Percentiles rank a stretch among this genome's conserved stretches.
phyloP scores from a whole-genome alignment of 1,140 invertebrate genomes.

The Bombus confusus region DNA sequence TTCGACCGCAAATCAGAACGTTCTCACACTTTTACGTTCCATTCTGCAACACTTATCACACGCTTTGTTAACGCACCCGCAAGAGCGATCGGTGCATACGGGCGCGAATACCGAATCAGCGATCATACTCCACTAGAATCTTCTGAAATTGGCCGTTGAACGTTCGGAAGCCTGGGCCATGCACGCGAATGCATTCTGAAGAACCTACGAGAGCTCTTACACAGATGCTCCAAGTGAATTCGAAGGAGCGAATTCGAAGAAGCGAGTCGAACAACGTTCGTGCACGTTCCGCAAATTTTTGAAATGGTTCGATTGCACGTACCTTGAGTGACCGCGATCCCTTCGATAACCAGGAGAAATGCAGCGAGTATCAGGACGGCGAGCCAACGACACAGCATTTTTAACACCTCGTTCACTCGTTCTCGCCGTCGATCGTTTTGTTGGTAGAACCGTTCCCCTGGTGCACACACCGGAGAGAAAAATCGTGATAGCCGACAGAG shows the following conservation, averaged over 20 bases:
- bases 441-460: slow-evolving; percentile 10
- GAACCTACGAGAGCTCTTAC: neutral
- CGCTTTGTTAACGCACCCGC: too few relatives aligned
- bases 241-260: neutral
- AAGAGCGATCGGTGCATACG: neutral
- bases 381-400: slow-evolving; percentile 68
- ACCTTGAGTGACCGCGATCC: slow-evolving; percentile 66
- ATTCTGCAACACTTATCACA: neutral
- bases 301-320: slow-evolving; percentile 17
- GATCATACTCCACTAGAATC: neutral
- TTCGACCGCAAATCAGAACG: neutral
- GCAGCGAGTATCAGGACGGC: slow-evolving; percentile 61
- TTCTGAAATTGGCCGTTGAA: neutral
- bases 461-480: neutral
- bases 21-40: neutral
- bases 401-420: slow-evolving; percentile 60
- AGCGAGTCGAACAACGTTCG: neutral
- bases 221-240: neutral
- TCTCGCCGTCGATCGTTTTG: slow-evolving; percentile 53
- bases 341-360: slow-evolving; percentile 64
- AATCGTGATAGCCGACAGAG: neutral
- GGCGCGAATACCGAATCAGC: too few relatives aligned
- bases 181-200: slow-evolving; percentile 16
- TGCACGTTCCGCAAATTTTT: slow-evolving; percentile 17
- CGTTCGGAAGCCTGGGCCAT: neutral